phyloP scores from a whole-genome alignment of 2,797 vertebrate genomes.

The Poecilia velifera region DNA sequence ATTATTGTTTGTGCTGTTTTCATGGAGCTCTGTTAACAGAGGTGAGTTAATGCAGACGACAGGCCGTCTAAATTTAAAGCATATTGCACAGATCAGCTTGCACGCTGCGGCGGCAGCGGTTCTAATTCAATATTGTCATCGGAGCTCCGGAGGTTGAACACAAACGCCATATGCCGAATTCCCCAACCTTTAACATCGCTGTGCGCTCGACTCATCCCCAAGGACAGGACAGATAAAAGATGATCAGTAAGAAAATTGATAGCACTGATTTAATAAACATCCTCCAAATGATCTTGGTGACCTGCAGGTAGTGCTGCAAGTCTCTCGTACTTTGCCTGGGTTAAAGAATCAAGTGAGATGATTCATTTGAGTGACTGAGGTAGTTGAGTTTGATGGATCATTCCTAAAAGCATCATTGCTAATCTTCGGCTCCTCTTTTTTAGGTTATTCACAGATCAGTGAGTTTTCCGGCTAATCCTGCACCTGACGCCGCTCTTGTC shows the following conservation, averaged over 20 bases:
- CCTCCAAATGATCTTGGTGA: constrained; percentile 78
- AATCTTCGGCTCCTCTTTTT: constrained; percentile 99
- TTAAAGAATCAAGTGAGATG: constrained; percentile 94
- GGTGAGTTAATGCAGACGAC: constrained; percentile 55
- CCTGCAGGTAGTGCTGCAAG: constrained; percentile 82
- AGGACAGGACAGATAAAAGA: constrained; percentile 84
- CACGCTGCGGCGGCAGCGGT: constrained; percentile 45
- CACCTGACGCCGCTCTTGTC: constrained; percentile 98
- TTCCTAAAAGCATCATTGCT: constrained; percentile 99
- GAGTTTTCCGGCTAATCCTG: constrained; percentile 99
- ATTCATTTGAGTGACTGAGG: constrained; percentile 99
- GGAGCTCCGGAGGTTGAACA: constrained; percentile 66
- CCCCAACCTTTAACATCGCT: constrained; percentile 82
- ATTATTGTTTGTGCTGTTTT: constrained; percentile 77
- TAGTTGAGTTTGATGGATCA: constrained; percentile 99
- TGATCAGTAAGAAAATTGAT: constrained; percentile 85
- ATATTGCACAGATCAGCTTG: constrained; percentile 70
- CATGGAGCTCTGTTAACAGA: constrained; percentile 58
- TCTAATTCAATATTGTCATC: constrained; percentile 72
- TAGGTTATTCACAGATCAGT: constrained; percentile 99
- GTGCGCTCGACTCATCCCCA: constrained; percentile 80
- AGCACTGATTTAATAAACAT: constrained; percentile 86
- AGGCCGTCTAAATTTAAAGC: constrained; percentile 45
- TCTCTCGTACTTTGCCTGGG: constrained; percentile 87
- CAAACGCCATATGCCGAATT: constrained; percentile 76